A percentile compares a stretch with the other conserved stretches of the same genome.
These are phyloP conservation scores for Otis tarda DNA, from an alignment of 2,113 vertebrate genomes.

Conservation along the genomic window DNA sequence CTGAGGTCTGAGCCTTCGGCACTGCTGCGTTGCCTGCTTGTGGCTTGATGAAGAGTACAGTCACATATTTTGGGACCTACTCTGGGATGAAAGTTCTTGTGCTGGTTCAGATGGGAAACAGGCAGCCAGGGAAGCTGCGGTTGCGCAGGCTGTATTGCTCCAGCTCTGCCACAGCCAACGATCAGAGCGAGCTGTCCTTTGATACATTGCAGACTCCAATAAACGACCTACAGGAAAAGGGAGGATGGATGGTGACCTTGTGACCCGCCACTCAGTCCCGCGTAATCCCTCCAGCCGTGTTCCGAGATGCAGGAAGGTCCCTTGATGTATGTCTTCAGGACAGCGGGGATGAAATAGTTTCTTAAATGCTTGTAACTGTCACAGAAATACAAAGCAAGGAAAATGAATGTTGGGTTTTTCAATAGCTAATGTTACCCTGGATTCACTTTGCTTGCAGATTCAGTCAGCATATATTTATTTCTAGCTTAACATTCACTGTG, in stretches of 20 bases:
- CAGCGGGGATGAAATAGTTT: neutral
- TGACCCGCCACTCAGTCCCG: neutral
- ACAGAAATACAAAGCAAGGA: constrained; percentile 13
- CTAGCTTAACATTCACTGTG: neutral
- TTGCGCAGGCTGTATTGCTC: neutral
- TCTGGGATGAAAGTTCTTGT: neutral
- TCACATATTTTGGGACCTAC: neutral
- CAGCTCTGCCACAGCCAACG: neutral
- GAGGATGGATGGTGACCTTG: neutral
- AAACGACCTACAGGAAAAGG: neutral
- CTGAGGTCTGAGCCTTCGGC: neutral
- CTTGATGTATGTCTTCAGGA: neutral
- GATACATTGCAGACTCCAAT: neutral
- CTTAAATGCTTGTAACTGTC: neutral
- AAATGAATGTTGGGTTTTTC: neutral
- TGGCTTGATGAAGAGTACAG: neutral
- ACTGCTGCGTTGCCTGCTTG: neutral
- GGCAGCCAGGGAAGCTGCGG: neutral
- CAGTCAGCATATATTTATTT: neutral
- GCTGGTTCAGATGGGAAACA: neutral
- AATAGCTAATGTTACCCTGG: neutral
- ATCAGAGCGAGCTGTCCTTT: neutral
- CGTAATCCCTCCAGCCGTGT: neutral
- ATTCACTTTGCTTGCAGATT: neutral
- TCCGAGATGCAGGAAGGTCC: neutral